Conservation (phyloP, 2,113 vertebrate species). For the Pycnonotus jocosus region DNA sequence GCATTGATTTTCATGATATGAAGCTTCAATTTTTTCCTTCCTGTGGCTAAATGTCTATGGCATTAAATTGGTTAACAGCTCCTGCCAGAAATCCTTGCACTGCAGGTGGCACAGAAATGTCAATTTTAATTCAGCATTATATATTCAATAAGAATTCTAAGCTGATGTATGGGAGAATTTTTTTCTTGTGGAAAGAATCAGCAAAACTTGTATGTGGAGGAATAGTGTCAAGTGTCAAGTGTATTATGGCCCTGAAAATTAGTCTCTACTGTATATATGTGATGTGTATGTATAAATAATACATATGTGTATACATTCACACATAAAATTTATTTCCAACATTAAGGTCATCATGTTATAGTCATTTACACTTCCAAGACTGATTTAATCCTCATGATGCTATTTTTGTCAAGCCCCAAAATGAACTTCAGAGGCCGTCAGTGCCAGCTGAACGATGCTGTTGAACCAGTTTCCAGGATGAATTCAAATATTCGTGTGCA, state of each 20-base stretch:
- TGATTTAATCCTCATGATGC: background rate
- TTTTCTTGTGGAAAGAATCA: background rate
- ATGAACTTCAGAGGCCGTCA: background rate
- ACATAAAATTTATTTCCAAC: background rate
- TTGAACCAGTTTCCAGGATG: background rate
- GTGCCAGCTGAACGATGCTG: background rate
- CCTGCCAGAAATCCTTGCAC: background rate
- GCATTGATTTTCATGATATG: background rate
- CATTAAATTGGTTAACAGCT: background rate
- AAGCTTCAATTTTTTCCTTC: background rate
- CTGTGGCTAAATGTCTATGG: background rate
- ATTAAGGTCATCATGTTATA: background rate
- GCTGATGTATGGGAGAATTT: background rate
- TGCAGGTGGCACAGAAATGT: conserved; percentile 17
- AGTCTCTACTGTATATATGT: background rate
- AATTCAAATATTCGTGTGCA: background rate
- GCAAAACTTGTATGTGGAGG: background rate
- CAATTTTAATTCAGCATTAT: background rate
- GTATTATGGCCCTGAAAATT: background rate
- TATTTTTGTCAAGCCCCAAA: background rate
- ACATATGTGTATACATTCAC: background rate
- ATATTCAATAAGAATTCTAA: conserved; percentile 9
- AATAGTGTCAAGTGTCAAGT: background rate
- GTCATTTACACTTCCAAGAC: conserved; percentile 4
- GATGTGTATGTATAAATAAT: background rate